A percentile compares a stretch with the other conserved stretches of the same genome.
Evolutionary conservation across 2,113 vertebrate species (phyloP).

Genomic region (Strix uralensis): DNA sequence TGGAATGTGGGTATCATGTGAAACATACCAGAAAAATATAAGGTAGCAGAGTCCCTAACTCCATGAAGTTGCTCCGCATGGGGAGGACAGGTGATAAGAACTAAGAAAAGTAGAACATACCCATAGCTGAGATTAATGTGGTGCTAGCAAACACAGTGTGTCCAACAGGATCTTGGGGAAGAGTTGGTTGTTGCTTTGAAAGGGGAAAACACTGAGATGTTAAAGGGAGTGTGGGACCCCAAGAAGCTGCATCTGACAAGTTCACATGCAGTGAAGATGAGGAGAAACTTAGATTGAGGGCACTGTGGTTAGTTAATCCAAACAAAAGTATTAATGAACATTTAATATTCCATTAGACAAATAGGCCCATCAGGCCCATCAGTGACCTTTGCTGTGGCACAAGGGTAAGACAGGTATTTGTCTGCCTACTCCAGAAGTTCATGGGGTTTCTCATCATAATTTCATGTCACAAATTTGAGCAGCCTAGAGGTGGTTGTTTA

Average conservation of each 20-base stretch:
- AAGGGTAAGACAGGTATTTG: neutral
- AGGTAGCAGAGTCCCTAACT: neutral
- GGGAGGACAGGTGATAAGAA: neutral
- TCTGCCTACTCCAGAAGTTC: neutral
- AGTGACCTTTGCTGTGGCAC: neutral
- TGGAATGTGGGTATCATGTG: fast-evolving
- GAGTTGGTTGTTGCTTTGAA: neutral
- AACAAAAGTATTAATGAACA: neutral
- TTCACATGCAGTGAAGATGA: neutral
- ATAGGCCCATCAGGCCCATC: neutral
- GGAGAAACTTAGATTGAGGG: neutral
- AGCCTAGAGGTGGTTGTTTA: neutral
- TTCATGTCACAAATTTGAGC: neutral
- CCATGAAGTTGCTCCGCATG: neutral
- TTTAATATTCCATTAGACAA: neutral
- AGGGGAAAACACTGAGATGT: neutral
- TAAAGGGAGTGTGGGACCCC: neutral
- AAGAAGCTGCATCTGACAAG: neutral
- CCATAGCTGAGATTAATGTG: neutral
- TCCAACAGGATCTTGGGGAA: neutral
- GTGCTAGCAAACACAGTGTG: neutral
- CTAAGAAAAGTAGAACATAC: neutral
- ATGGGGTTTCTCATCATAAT: neutral
- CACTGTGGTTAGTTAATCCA: neutral
- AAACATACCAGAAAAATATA: neutral